These are phyloP conservation scores for Spea bombifrons DNA, from an alignment of 2,113 vertebrate genomes.

Conservation along the genomic window DNA sequence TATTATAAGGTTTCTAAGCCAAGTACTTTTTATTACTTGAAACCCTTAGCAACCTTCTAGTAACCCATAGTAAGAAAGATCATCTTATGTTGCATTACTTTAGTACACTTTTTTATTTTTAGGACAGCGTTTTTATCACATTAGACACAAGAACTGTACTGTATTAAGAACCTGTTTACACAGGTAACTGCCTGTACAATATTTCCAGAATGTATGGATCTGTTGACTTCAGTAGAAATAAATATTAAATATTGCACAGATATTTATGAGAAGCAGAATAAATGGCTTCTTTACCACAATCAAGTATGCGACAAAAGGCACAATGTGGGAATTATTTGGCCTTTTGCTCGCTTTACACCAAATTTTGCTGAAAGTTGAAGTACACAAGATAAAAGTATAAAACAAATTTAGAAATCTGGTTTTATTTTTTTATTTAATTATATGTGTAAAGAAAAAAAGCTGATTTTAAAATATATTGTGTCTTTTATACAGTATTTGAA, in stretches of 20 bases:
- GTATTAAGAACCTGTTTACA: not conserved
- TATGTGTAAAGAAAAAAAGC: too few relatives aligned
- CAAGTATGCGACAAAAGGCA: not conserved
- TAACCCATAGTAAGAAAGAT: too few relatives aligned
- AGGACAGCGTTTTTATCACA: not conserved
- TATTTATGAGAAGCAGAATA: not conserved
- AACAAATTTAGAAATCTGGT: too few relatives aligned
- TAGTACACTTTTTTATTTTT: too few relatives aligned
- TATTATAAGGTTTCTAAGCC: too few relatives aligned
- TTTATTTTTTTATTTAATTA: too few relatives aligned
- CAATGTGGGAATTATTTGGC: not conserved
- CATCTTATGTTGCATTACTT: too few relatives aligned
- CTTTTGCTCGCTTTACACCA: not conserved
- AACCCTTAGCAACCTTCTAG: too few relatives aligned
- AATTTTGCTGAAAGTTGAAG: not conserved
- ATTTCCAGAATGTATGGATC: not conserved
- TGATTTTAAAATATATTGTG: too few relatives aligned
- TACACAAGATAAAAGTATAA: too few relatives aligned
- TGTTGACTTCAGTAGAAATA: not conserved
- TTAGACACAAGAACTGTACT: not conserved
- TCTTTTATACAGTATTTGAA: too few relatives aligned
- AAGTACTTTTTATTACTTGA: too few relatives aligned
- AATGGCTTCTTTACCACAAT: not conserved
- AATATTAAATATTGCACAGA: not conserved
- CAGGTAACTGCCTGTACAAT: not conserved